These are phyloP conservation scores for Tachina lurida DNA, from an alignment of 2,888 invertebrate species.

Conservation along the genomic window DNA sequence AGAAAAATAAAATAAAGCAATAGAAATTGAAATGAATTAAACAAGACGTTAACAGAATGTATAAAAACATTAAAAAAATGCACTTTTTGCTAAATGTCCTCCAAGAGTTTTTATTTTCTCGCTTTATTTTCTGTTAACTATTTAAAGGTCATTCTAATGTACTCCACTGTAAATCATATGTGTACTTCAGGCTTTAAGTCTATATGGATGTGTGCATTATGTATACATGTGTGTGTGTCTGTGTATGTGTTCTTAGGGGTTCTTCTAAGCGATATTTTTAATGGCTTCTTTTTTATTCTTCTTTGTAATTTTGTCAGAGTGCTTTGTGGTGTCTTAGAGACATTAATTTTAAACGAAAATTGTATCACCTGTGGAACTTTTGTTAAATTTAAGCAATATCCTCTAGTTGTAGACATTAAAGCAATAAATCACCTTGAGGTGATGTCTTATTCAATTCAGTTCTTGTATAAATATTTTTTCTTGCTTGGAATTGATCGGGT, in stretches of 20 bases:
- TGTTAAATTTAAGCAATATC: slow-evolving; percentile 55
- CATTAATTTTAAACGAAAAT: slow-evolving; percentile 42
- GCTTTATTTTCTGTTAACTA: slow-evolving; percentile 49
- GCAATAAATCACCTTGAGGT: slow-evolving; percentile 59
- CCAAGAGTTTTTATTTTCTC: slow-evolving; percentile 47
- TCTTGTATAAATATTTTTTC: slow-evolving; percentile 6
- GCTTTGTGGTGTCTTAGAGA: background rate
- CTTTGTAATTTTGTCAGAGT: background rate
- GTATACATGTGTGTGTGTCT: background rate
- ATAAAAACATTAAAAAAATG: slow-evolving; percentile 53
- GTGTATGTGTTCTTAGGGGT: slow-evolving; percentile 17
- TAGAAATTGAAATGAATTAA: slow-evolving; percentile 48
- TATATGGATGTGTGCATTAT: no score
- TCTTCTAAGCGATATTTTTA: slow-evolving; percentile 40
- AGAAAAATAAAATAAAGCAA: slow-evolving; percentile 23
- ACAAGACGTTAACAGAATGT: slow-evolving; percentile 63
- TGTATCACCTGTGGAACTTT: slow-evolving; percentile 57
- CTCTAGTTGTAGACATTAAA: slow-evolving; percentile 34
- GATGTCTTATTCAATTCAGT: slow-evolving; percentile 50
- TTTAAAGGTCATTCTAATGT: slow-evolving; percentile 64
- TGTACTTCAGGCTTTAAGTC: background rate
- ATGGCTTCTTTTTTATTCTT: slow-evolving; percentile 10
- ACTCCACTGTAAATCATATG: slow-evolving; percentile 59
- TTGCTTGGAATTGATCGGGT: slow-evolving; percentile 8
- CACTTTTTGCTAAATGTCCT: slow-evolving; percentile 62